phyloP scores from a whole-genome alignment of 2,888 invertebrate species.

The Drosophila formosana region DNA sequence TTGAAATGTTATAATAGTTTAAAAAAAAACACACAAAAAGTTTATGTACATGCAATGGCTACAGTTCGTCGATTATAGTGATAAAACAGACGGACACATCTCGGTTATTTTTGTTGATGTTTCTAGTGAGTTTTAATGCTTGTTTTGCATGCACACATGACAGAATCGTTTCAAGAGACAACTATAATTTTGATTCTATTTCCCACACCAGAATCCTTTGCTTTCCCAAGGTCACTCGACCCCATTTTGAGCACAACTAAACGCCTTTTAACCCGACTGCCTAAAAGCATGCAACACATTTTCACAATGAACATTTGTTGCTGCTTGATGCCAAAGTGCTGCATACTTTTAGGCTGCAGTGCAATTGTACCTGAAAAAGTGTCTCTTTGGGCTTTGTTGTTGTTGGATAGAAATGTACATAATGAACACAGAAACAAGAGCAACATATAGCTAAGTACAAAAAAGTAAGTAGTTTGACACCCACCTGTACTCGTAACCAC shows the following conservation, averaged over 20 bases:
- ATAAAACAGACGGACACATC: conserved; percentile 1
- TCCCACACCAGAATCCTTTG: background rate
- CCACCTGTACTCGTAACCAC: conserved; percentile 48
- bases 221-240: conserved; percentile 9
- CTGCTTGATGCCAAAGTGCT: conserved; percentile 5
- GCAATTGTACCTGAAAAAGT: conserved; percentile 1
- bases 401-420: conserved; percentile 33
- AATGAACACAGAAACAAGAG: conserved; percentile 43
- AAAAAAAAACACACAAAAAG: background rate
- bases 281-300: conserved; percentile 47
- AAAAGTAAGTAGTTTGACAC: conserved; percentile 36
- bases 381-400: conserved; percentile 1
- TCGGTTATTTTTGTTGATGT: background rate
- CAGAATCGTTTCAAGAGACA: conserved; percentile 8
- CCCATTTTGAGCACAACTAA: conserved; percentile 5
- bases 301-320: background rate
- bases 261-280: conserved; percentile 4
- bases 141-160: conserved; percentile 7
- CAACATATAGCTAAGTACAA: conserved; percentile 37
- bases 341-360: conserved; percentile 40
- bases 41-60: background rate
- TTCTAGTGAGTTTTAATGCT: background rate
- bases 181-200: conserved; percentile 1
- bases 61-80: background rate
- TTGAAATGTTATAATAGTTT: background rate